Evolutionary conservation across 2,888 invertebrate genomes (phyloP), one percentile per base, ranked within the genome.

Genomic region (Agrenia bidenticulata): DNA sequence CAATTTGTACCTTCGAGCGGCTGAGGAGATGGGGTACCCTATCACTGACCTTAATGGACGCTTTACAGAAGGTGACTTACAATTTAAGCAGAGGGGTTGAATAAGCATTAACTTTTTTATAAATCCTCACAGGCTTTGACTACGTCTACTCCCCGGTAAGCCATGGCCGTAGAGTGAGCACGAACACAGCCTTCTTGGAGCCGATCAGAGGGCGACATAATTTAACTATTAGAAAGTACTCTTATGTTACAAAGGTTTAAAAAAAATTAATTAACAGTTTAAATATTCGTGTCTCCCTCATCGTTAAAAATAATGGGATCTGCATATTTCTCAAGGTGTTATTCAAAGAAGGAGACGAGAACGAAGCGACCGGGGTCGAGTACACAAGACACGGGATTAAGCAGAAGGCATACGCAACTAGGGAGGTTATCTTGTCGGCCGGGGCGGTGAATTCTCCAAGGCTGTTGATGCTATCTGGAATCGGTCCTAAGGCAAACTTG

Each of bases 401-500:
- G 17, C 72, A 69, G 42, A 55, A 57, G 17, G 76, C 72, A 1
- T 70, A 63, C 54, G 76, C 73, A 11, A 71, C 57, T 13, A 71
- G 69, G 32, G 73, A 74, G 67, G 71, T 74, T 9, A 73, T 74
- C 45, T 23, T 74, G 7, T 67, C 67, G 53, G 72, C 69, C n/a
- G 74, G 74, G 50, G 55, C 72, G 1, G 51, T 72, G 13, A 68
- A 60, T 41, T 70, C 68, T 2, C 73, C 74, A 5, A 64, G 71
- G 23, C 37, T 74, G 15, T 51, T 74, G 7, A 71, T 74, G 70
- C 60, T 70, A n/a, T 67, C 68, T 17, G 75, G 75, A n/a, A 64
- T 75, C 13, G 75, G 75, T 0, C 73, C 72, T 2, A 69, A 62
- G 54, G 11, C 49, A 4, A 62, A 72, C 54, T 58, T 74, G 7